Conservation (phyloP, 1,140 invertebrate species). For the Ceratosolen solmsi region DNA sequence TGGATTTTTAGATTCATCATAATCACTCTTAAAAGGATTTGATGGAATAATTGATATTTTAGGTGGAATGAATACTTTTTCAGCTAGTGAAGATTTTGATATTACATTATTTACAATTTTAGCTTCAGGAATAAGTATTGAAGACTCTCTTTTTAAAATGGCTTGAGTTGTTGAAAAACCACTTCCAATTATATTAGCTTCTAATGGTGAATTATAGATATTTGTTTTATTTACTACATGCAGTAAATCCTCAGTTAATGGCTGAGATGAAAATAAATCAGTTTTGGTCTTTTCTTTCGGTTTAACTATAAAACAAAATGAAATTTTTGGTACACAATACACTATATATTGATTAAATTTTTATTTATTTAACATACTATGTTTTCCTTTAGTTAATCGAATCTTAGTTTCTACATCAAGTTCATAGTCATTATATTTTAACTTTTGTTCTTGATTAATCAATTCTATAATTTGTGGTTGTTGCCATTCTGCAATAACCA, state of each 20-base stretch:
- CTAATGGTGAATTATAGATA: constrained; percentile 76
- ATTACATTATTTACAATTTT: constrained; percentile 62
- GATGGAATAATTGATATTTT: constrained; percentile 69
- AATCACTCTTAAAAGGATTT: constrained; percentile 76
- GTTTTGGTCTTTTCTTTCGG: constrained; percentile 50
- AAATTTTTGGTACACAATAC: background rate
- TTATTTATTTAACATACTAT: constrained; percentile 49
- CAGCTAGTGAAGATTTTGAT: constrained; percentile 70
- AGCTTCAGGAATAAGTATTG: constrained; percentile 65
- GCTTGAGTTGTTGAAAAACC: constrained; percentile 55
- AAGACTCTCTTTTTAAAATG: constrained; percentile 63
- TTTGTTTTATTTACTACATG: constrained; percentile 61
- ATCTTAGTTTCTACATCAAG: constrained; percentile 76
- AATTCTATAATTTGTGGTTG: constrained; percentile 53
- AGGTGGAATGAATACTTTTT: constrained; percentile 65
- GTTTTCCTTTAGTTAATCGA: constrained; percentile 74
- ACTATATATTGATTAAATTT: background rate
- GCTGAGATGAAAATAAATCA: constrained; percentile 42
- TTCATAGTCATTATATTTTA: constrained; percentile 65
- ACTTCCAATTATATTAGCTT: constrained; percentile 74
- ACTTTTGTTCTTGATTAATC: constrained; percentile 48
- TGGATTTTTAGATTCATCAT: constrained; percentile 78
- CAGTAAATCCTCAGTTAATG: constrained; percentile 50
- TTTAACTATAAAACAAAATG: background rate
- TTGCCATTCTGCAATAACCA: constrained; percentile 76